Evolutionary conservation across 2,797 vertebrate species (phyloP).

Genomic region (Mus spretus): DNA sequence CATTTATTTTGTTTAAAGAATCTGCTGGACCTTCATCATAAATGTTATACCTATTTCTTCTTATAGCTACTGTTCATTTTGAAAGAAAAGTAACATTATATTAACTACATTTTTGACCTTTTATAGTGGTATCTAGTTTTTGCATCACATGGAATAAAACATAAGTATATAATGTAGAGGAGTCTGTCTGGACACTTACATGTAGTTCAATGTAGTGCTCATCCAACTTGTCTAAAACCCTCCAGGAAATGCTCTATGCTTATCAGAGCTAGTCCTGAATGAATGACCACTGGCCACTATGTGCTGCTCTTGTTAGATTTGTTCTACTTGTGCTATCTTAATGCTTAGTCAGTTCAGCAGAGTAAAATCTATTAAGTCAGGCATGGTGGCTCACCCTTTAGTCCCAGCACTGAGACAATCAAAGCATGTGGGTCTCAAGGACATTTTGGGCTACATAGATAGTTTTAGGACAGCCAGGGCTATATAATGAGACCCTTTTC

Average conservation of each 20-base stretch:
- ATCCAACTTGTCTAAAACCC: neutral
- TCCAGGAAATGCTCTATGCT: neutral
- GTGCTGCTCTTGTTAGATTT: neutral
- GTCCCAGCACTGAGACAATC: neutral
- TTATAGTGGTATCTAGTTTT: conserved; percentile 35
- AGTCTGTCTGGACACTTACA: neutral
- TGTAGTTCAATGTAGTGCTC: neutral
- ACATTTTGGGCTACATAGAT: neutral
- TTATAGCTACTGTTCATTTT: conserved; percentile 29
- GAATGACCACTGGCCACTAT: neutral
- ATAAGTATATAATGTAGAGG: neutral
- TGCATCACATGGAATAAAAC: conserved; percentile 14
- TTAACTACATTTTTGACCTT: neutral
- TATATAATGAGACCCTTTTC: neutral
- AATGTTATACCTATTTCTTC: neutral
- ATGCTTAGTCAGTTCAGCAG: neutral
- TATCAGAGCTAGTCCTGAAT: neutral
- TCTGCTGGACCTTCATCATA: neutral
- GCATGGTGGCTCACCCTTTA: neutral
- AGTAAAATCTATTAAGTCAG: neutral
- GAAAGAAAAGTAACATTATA: conserved; percentile 44
- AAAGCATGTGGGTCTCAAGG: neutral
- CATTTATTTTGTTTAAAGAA: conserved; percentile 41
- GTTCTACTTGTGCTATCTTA: neutral
- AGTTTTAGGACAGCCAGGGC: neutral